phyloP scores from a whole-genome alignment of 64 coral and sea anemone genomes.

The Dendrophyllia cribrosa region DNA sequence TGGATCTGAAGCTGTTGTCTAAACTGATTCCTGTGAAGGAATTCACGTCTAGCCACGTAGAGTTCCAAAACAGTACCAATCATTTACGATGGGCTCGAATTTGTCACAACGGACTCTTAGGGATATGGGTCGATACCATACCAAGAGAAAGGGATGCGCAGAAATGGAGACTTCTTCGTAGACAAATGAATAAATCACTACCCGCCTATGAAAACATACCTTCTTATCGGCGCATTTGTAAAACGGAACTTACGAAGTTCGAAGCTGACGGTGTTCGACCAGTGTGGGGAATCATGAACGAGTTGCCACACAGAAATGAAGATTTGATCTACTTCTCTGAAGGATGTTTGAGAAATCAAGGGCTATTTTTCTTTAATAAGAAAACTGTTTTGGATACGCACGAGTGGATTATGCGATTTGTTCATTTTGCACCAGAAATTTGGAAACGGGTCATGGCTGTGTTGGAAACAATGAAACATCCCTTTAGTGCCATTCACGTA shows the following conservation, averaged over 20 bases:
- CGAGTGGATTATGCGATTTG: conserved; percentile 68
- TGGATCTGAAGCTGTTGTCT: conserved; percentile 83
- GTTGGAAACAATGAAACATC: conserved; percentile 38
- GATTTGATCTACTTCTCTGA: conserved; percentile 90
- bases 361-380: conserved; percentile 72
- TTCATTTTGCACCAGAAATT: conserved; percentile 76
- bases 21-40: conserved; percentile 83
- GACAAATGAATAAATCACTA: background rate
- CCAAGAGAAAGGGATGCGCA: conserved; percentile 37
- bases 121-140: conserved; percentile 79
- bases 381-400: conserved; percentile 73
- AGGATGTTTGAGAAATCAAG: conserved; percentile 78
- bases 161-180: conserved; percentile 45
- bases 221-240: conserved; percentile 68
- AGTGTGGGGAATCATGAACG: conserved; percentile 86
- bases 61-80: conserved; percentile 37
- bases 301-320: conserved; percentile 64
- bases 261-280: background rate
- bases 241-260: conserved; percentile 13
- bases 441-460: conserved; percentile 19
- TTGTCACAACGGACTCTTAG: conserved; percentile 87
- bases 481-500: conserved; percentile 86
- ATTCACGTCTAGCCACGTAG: conserved; percentile 62
- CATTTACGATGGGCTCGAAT: conserved; percentile 57
- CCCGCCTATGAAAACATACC: conserved; percentile 38